Base-by-base conservation (phyloP, 2,888 invertebrate genomes). In the Meghimatium bilineatum region DNA sequence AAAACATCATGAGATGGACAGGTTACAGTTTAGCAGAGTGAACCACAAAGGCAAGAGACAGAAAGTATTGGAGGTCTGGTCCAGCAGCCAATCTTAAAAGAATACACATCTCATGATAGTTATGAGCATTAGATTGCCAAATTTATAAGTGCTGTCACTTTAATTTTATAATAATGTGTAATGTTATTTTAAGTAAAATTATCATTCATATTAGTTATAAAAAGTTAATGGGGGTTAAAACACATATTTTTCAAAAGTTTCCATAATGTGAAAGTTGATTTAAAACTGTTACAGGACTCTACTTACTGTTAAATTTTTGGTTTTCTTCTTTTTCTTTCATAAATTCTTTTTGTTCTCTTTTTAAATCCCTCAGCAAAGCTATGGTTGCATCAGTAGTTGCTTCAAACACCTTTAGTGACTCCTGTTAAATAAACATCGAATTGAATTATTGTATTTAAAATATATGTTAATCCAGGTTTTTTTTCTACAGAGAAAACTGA, bases 291-390 rank as follows among this genome's bases (percentile, higher is more conserved):
- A 26, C 34, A n/a, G 32, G 26, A 75, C 26, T 17, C 14, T 38
- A 49, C 78, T 66, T 75, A 88, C 87, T 85, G 86, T 88, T 86
- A 69, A 84, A 76, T 26, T 79, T 83, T 8, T 79, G 60, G 29
- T 83, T 88, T 82, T 81, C 85, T 80, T 85, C 75, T 82, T 71
- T 82, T 75, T 80, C 86, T 82, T 60, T 76, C 20, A 63, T 71
- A 78, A 88, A 87, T 44, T 86, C 88, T 81, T 91, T 90, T 81
- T 89, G 91, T 82, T 90, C 91, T 71, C 89, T 90, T 76, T 91
- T 91, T 44, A 92, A 85, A 12, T 92, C 92, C 84, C 91, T 92
- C 87, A 92, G 87, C 79, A 92, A 86, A 10, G 90, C 72, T 12
- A 91, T 89, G 5, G 92, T 90, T 17, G 89, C 91, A 38, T 88